phyloP scores from a whole-genome alignment of 2,113 vertebrate species.

The Pedionomus torquatus region DNA sequence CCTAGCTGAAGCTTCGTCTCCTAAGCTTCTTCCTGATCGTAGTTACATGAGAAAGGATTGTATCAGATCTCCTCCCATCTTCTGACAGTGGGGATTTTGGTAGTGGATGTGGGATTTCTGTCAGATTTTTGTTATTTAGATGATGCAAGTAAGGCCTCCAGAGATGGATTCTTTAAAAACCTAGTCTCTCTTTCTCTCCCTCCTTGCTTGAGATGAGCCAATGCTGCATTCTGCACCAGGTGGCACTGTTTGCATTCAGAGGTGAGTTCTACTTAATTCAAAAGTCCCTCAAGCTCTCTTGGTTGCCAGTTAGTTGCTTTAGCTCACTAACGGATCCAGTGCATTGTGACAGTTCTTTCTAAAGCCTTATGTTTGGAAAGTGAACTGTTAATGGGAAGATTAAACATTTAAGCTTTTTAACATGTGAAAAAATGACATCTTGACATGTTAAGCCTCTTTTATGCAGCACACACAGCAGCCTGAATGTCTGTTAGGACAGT shows the following conservation, averaged over 20 bases:
- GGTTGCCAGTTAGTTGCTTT: not conserved
- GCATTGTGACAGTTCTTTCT: not conserved
- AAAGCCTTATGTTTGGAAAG: not conserved
- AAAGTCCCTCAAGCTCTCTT: not conserved
- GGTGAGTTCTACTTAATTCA: not conserved
- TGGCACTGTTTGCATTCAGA: slow-evolving; percentile 35
- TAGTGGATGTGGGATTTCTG: not conserved
- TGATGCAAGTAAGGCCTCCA: not conserved
- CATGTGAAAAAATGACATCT: not conserved
- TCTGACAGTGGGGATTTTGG: not conserved
- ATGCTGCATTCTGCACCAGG: not conserved
- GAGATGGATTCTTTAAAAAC: not conserved
- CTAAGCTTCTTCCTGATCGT: not conserved
- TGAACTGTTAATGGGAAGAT: not conserved
- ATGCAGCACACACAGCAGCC: not conserved
- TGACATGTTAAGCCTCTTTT: not conserved
- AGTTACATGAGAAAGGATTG: not conserved
- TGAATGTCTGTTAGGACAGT: not conserved
- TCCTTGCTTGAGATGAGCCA: not conserved
- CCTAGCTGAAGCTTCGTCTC: not conserved
- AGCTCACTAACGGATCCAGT: not conserved
- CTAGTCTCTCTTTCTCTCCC: not conserved
- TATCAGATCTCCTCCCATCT: not conserved
- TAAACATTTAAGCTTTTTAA: not conserved
- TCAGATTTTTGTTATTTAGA: not conserved